Percentiles rank a stretch among this genome's conserved stretches.
Evolutionary conservation across 2,797 vertebrate species (phyloP).

Genomic region (Sebastes goodei): DNA sequence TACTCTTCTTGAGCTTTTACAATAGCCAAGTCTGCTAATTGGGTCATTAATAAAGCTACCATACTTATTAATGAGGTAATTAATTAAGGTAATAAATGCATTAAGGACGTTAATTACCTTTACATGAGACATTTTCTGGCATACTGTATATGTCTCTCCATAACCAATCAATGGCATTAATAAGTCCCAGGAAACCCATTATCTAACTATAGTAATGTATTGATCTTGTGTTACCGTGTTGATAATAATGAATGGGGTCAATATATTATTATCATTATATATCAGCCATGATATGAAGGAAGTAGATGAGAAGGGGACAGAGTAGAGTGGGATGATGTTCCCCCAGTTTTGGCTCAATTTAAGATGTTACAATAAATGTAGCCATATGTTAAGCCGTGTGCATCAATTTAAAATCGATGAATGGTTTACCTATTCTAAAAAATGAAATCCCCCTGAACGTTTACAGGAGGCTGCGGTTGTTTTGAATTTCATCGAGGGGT

Average conservation of each 20-base stretch:
- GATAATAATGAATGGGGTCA: neutral
- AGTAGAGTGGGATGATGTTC: neutral
- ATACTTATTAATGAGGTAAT: neutral
- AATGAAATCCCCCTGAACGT: slow-evolving; percentile 11
- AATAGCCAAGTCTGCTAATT: neutral
- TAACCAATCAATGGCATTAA: neutral
- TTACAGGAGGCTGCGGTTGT: neutral
- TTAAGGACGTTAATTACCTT: neutral
- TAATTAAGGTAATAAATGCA: neutral
- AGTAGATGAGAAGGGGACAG: neutral
- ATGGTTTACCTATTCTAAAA: neutral
- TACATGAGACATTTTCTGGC: neutral
- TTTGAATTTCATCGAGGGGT: neutral
- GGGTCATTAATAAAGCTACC: neutral
- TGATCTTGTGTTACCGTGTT: neutral
- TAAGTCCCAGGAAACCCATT: neutral
- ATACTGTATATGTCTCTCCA: neutral
- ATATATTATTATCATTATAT: neutral
- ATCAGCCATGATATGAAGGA: neutral
- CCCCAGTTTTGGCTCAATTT: neutral
- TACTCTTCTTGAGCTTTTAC: neutral
- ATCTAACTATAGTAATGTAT: neutral
- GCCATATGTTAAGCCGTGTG: neutral
- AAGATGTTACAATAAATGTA: neutral
- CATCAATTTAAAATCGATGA: neutral